Evolutionary conservation across 2,113 vertebrate species (phyloP).

Genomic region (Procapra przewalskii): DNA sequence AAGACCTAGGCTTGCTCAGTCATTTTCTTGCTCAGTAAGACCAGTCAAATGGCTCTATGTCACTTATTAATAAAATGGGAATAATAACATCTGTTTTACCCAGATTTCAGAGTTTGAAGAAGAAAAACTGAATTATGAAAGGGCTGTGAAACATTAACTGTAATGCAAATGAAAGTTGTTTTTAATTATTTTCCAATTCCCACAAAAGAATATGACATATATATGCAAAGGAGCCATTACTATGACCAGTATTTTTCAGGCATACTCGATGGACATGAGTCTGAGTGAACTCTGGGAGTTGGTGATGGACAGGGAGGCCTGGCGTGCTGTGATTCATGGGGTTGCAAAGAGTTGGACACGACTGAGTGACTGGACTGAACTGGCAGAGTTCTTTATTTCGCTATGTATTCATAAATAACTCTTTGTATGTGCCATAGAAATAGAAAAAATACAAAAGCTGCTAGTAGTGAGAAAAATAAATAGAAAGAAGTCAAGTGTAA

Average conservation of each 20-base stretch:
- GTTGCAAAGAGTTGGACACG: too few relatives aligned
- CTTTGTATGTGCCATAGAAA: background rate
- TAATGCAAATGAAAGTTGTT: background rate
- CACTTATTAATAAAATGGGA: background rate
- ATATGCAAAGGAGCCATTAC: background rate
- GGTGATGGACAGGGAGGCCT: too few relatives aligned
- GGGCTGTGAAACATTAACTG: background rate
- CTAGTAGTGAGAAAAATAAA: constrained; percentile 28
- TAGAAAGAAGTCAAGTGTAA: constrained; percentile 48
- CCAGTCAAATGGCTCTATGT: background rate
- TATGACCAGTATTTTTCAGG: background rate
- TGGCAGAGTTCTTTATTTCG: background rate
- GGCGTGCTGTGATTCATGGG: too few relatives aligned
- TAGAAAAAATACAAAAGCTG: background rate
- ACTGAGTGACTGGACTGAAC: too few relatives aligned
- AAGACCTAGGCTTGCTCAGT: background rate
- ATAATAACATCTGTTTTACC: background rate
- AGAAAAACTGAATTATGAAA: background rate
- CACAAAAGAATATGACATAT: background rate
- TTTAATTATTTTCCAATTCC: background rate
- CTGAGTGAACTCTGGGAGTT: too few relatives aligned
- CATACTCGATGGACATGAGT: background rate
- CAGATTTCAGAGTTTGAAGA: background rate
- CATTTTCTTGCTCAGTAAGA: background rate
- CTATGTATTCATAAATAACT: background rate